Evolutionary conservation across 2,113 vertebrate species (phyloP).

Genomic region (Alectura lathami): DNA sequence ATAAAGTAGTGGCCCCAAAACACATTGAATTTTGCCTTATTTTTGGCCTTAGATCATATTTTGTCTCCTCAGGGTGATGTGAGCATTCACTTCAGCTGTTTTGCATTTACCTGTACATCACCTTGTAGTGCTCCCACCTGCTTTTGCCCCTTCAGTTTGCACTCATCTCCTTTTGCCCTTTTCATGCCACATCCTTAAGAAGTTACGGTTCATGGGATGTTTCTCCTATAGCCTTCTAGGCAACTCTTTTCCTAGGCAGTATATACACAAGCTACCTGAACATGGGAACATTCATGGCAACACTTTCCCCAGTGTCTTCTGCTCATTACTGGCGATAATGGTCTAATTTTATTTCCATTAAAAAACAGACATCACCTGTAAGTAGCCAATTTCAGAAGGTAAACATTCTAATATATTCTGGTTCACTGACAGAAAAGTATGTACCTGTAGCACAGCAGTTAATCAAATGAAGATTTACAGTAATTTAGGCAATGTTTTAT

Average conservation of each 20-base stretch:
- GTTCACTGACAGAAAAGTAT: background rate
- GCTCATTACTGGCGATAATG: background rate
- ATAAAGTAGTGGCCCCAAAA: background rate
- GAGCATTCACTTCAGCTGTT: background rate
- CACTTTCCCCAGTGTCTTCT: background rate
- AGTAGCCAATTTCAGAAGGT: background rate
- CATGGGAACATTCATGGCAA: background rate
- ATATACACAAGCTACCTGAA: background rate
- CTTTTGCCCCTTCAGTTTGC: background rate
- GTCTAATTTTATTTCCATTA: background rate
- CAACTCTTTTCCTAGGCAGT: background rate
- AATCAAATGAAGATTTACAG: constrained; percentile 12
- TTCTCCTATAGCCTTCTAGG: background rate
- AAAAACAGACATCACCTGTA: background rate
- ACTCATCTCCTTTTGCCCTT: background rate
- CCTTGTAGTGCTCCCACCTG: background rate
- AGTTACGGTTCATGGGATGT: background rate
- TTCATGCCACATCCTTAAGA: background rate
- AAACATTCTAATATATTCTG: background rate
- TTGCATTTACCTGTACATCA: background rate
- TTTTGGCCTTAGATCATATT: background rate
- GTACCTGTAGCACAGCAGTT: background rate
- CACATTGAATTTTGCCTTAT: background rate
- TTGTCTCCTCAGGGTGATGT: background rate
- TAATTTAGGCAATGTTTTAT: background rate